A percentile compares a stretch with the other conserved stretches of the same genome.
These are phyloP conservation scores for Orchesella flavescens DNA, from an alignment of 2,888 invertebrate genomes.

Conservation along the genomic window DNA sequence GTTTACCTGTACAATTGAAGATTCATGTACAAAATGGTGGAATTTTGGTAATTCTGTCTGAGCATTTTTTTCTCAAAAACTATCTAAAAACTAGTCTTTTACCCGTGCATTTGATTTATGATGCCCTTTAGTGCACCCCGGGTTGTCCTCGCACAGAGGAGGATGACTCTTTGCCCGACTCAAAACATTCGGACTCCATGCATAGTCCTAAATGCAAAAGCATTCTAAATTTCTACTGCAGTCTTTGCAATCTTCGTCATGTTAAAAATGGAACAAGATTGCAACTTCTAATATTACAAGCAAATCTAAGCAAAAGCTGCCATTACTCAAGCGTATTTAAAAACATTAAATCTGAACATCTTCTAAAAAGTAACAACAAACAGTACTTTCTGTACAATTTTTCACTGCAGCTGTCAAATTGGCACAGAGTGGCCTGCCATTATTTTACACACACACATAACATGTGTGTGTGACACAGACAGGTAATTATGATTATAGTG, in stretches of 20 bases:
- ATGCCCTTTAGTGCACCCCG: not conserved
- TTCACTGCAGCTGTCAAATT: constrained; percentile 4
- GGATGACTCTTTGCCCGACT: constrained; percentile 2
- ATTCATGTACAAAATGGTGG: constrained; percentile 1
- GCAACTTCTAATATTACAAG: not conserved
- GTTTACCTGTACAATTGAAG: not conserved
- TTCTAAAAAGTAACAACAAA: not conserved
- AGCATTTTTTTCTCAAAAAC: not conserved
- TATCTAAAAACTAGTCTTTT: not conserved
- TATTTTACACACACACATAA: constrained; percentile 9
- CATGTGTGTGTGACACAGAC: not conserved
- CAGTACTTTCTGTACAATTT: not conserved
- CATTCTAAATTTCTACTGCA: not conserved
- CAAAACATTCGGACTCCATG: constrained; percentile 64
- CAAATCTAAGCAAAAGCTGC: not conserved
- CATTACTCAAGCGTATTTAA: not conserved
- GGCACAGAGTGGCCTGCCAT: not conserved
- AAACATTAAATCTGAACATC: not conserved
- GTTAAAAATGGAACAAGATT: not conserved
- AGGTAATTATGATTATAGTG: not conserved
- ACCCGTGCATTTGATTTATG: constrained; percentile 15
- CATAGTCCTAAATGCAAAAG: constrained; percentile 66
- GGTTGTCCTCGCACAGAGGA: not conserved
- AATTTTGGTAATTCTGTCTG: not conserved
- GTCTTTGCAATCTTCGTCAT: constrained; percentile 7